A percentile compares a stretch with the other conserved stretches of the same genome.
These are phyloP conservation scores for Nomada goodeniana DNA, from an alignment of 2,888 invertebrate species.

Conservation along the genomic window DNA sequence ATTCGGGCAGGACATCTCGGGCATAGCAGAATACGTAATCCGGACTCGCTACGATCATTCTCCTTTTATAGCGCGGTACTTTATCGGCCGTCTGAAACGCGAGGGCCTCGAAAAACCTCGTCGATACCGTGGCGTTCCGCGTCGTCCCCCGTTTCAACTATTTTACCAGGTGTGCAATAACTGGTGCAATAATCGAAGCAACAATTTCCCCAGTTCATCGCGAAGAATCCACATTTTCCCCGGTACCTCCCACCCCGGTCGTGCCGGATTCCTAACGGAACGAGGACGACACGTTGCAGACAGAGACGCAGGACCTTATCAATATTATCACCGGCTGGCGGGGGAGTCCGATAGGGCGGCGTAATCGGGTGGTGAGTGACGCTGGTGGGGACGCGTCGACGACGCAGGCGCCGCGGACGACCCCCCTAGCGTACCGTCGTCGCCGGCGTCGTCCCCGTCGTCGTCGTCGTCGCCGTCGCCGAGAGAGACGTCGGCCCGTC, in stretches of 20 bases:
- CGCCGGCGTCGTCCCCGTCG: slow-evolving; percentile 63
- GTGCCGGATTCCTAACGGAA: slow-evolving; percentile 27
- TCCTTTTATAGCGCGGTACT: too few species aligned
- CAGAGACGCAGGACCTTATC: slow-evolving; percentile 70
- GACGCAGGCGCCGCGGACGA: slow-evolving; percentile 73
- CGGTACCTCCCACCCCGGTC: not conserved
- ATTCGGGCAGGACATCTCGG: not conserved
- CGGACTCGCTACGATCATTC: too few species aligned
- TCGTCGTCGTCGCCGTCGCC: slow-evolving; percentile 71
- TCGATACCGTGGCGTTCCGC: not conserved
- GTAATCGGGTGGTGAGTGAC: slow-evolving; percentile 59
- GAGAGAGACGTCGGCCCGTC: slow-evolving; percentile 74
- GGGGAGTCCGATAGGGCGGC: slow-evolving; percentile 58
- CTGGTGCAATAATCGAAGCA: slow-evolving; percentile 19
- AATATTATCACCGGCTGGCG: slow-evolving; percentile 72
- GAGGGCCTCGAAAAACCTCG: not conserved
- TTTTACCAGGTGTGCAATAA: not conserved
- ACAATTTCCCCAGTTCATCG: slow-evolving; percentile 13
- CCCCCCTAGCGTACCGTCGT: slow-evolving; percentile 62
- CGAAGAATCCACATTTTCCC: slow-evolving; percentile 37
- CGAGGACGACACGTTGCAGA: slow-evolving; percentile 39
- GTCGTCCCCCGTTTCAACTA: too few species aligned
- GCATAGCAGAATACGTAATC: too few species aligned
- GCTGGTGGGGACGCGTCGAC: slow-evolving; percentile 53
- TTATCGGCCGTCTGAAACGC: too few species aligned